Evolutionary conservation across 2,888 invertebrate species (phyloP).

Genomic region (Achlya flavicornis): DNA sequence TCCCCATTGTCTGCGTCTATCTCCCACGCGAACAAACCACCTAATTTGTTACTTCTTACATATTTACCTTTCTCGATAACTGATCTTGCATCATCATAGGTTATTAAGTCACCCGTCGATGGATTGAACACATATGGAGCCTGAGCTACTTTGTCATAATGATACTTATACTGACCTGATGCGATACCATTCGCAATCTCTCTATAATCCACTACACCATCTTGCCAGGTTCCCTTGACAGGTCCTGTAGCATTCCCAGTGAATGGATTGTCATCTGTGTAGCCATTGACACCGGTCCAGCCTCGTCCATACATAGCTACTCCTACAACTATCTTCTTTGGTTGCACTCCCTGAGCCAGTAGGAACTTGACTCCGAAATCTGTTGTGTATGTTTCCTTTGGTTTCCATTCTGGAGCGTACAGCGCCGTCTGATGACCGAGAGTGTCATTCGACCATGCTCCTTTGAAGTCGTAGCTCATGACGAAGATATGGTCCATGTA

Average conservation of each 20-base stretch:
- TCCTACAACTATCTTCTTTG: slow-evolving; percentile 75
- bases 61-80: slow-evolving; percentile 78
- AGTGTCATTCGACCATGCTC: slow-evolving; percentile 78
- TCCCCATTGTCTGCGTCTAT: slow-evolving; percentile 79
- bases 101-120: slow-evolving; percentile 72
- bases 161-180: slow-evolving; percentile 74
- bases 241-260: slow-evolving; percentile 76
- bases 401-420: slow-evolving; percentile 73
- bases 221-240: slow-evolving; percentile 78
- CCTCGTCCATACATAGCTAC: slow-evolving; percentile 80
- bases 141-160: slow-evolving; percentile 74
- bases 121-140: slow-evolving; percentile 77
- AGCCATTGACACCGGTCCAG: slow-evolving; percentile 74
- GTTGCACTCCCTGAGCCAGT: slow-evolving; percentile 74
- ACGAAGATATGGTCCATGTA: slow-evolving; percentile 81
- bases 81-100: slow-evolving; percentile 76
- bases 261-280: slow-evolving; percentile 69
- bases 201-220: slow-evolving; percentile 78
- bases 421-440: slow-evolving; percentile 74
- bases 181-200: slow-evolving; percentile 75
- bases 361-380: slow-evolving; percentile 75
- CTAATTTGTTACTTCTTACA: slow-evolving; percentile 75
- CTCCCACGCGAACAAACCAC: slow-evolving; percentile 79
- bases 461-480: slow-evolving; percentile 80
- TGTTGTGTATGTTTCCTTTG: slow-evolving; percentile 78